Evolutionary conservation across 2,113 vertebrate species (phyloP).

Genomic region (Varanus salvator): DNA sequence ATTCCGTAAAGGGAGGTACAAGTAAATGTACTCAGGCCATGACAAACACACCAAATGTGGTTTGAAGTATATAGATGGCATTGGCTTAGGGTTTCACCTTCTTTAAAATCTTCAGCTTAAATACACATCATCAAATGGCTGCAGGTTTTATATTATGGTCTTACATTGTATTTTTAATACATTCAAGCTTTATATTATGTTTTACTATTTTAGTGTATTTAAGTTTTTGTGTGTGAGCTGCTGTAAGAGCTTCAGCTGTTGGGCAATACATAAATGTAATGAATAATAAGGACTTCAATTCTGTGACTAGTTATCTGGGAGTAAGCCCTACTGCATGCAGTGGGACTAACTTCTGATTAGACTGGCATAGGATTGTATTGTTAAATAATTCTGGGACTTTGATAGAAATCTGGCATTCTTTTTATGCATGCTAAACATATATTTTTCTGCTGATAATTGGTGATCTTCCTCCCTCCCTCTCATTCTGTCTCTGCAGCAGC

Average conservation of each 20-base stretch:
- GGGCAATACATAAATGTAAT: too few species aligned
- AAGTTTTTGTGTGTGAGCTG: too few species aligned
- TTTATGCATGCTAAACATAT: not conserved
- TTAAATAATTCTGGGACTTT: not conserved
- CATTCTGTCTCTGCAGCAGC: not conserved
- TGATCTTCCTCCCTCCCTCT: not conserved
- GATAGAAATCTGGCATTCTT: not conserved
- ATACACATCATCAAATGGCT: not conserved
- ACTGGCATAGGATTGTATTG: too few species aligned
- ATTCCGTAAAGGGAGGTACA: constrained; percentile 37
- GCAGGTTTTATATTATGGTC: too few species aligned
- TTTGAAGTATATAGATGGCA: constrained; percentile 49
- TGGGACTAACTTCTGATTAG: too few species aligned
- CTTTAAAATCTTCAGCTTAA: constrained; percentile 25
- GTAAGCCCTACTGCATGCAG: too few species aligned
- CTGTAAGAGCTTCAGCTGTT: too few species aligned
- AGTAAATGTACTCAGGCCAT: constrained; percentile 50
- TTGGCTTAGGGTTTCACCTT: not conserved
- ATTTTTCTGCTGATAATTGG: not conserved
- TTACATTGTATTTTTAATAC: too few species aligned
- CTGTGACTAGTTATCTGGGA: too few species aligned
- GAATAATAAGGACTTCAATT: too few species aligned
- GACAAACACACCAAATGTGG: constrained; percentile 26
- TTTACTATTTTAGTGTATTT: too few species aligned
- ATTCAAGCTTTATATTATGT: too few species aligned